phyloP scores from a whole-genome alignment of 2,888 invertebrate species.

The Masnerella sp. region DNA sequence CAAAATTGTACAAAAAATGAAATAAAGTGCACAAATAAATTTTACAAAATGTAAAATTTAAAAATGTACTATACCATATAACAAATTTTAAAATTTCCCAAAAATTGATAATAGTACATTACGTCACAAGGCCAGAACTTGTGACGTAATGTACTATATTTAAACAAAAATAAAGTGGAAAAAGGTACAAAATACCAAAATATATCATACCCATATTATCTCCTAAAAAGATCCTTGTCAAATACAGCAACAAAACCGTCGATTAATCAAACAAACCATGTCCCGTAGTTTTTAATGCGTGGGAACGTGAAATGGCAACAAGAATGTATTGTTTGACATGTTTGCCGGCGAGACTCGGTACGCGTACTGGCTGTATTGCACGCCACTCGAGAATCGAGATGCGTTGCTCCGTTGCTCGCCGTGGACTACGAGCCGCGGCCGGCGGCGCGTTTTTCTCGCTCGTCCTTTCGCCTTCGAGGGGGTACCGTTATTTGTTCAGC shows the following conservation, averaged over 20 bases:
- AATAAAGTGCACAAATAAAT: neutral
- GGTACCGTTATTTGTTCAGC: conserved; percentile 33
- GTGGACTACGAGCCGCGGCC: conserved; percentile 9
- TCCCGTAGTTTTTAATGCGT: neutral
- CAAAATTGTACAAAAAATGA: neutral
- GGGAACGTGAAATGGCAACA: conserved; percentile 29
- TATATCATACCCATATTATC: no score
- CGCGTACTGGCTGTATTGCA: conserved; percentile 39
- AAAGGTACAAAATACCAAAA: no score
- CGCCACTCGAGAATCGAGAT: conserved; percentile 39
- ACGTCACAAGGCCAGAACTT: neutral
- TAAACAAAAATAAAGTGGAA: no score
- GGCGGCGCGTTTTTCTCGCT: conserved; percentile 26
- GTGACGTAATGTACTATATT: no score
- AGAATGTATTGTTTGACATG: conserved; percentile 34
- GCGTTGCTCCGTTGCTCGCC: conserved; percentile 21
- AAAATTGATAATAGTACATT: no score
- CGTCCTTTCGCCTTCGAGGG: conserved; percentile 43
- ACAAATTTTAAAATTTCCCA: no score
- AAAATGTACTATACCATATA: no score
- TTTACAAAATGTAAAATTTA: no score
- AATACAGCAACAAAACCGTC: no score
- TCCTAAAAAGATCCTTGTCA: no score
- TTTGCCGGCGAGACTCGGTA: conserved; percentile 42
- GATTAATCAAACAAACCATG: conserved; percentile 7